Conservation (phyloP, 1,140 invertebrate species). For the Ostrea edulis region DNA sequence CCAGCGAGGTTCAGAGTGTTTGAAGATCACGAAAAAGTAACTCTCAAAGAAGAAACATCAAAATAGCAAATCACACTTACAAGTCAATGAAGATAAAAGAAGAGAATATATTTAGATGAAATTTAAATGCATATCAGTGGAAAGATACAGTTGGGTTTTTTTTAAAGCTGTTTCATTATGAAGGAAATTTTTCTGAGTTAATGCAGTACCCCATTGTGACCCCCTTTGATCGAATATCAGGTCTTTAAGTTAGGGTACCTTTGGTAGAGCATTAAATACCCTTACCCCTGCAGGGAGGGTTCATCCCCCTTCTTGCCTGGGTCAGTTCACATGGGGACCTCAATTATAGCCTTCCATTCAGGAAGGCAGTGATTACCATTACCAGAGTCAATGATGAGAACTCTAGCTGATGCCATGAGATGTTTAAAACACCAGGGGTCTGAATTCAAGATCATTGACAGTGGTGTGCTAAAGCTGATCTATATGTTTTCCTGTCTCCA, state of each 20-base stretch:
- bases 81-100: conserved; percentile 20
- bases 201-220: not conserved
- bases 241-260: conserved; percentile 5
- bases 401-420: not conserved
- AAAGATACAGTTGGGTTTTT: not conserved
- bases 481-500: conserved; percentile 7
- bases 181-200: not conserved
- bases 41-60: conserved; percentile 31
- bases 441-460: conserved; percentile 1
- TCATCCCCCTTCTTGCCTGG: not conserved
- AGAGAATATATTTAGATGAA: not conserved
- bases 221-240: conserved; percentile 2
- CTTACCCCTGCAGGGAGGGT: not conserved
- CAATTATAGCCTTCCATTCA: conserved; percentile 21
- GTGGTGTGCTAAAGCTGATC: not conserved
- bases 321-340: conserved; percentile 32
- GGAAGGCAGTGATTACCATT: conserved; percentile 7
- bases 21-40: not conserved
- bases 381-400: conserved; percentile 16
- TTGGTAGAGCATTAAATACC: conserved; percentile 23
- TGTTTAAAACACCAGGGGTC: conserved; percentile 27
- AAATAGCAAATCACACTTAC: conserved; percentile 6
- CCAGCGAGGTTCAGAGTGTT: not conserved
- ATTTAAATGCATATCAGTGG: not conserved
- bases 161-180: not conserved